Evolutionary conservation across 2,797 vertebrate species (phyloP).

Genomic region (Labroides dimidiatus): DNA sequence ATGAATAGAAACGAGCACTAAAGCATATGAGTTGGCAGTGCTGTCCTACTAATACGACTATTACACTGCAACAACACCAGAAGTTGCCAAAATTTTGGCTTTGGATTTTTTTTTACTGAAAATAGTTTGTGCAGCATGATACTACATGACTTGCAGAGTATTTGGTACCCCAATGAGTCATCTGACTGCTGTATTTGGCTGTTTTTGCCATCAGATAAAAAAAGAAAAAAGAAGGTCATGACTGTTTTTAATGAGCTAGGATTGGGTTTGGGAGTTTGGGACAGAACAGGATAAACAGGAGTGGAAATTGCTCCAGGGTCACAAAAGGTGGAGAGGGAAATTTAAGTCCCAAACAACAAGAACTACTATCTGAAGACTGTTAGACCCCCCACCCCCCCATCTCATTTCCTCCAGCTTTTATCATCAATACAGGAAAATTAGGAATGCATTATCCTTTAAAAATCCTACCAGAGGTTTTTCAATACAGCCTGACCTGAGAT

Average conservation of each 20-base stretch:
- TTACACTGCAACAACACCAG: conserved; percentile 5
- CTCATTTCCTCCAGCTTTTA: conserved; percentile 4
- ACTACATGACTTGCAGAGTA: conserved; percentile 23
- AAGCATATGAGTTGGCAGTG: conserved; percentile 2
- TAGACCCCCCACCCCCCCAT: neutral
- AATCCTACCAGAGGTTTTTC: conserved; percentile 4
- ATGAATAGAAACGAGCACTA: conserved; percentile 20
- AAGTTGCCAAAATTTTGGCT: conserved; percentile 34
- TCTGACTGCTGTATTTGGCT: conserved; percentile 25
- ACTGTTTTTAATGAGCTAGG: conserved; percentile 53
- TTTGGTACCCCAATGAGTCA: conserved; percentile 31
- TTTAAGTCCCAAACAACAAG: conserved; percentile 1
- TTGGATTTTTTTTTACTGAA: conserved; percentile 33
- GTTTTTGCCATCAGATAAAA: conserved; percentile 37
- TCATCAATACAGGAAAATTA: conserved; percentile 8
- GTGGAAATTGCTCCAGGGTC: conserved; percentile 12
- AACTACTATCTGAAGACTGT: neutral
- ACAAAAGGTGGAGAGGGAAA: conserved; percentile 19
- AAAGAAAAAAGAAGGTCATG: conserved; percentile 39
- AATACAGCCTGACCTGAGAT: conserved; percentile 9
- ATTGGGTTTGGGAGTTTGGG: conserved; percentile 59
- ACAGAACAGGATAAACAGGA: conserved; percentile 15
- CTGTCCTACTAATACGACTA: conserved; percentile 12
- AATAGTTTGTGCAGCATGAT: conserved; percentile 27
- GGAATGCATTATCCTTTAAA: conserved; percentile 11